phyloP scores from a whole-genome alignment of 1,140 invertebrate genomes.

The Papilio machaon region DNA sequence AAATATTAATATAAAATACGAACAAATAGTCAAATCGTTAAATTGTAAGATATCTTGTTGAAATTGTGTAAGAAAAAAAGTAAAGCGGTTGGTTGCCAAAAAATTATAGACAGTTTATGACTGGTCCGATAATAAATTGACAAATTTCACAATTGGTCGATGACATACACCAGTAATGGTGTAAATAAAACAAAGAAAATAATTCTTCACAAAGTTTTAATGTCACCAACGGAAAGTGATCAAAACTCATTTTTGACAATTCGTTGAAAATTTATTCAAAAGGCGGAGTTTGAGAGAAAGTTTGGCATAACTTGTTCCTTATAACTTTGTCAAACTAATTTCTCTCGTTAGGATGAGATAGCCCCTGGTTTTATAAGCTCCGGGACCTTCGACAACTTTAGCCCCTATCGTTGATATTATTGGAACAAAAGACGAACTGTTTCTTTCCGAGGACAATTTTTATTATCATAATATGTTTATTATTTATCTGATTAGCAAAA shows the following conservation, averaged over 20 bases:
- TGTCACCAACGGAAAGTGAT: constrained; percentile 64
- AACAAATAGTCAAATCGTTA: too few species aligned
- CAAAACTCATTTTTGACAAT: constrained; percentile 67
- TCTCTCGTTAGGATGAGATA: constrained; percentile 60
- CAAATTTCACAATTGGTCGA: neutral
- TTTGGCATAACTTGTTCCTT: constrained; percentile 65
- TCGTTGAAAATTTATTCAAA: constrained; percentile 72
- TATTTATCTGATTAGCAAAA: neutral
- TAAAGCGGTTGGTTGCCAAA: too few species aligned
- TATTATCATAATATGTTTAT: too few species aligned
- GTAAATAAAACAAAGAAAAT: constrained; percentile 44
- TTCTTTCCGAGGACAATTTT: neutral
- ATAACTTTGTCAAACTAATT: constrained; percentile 64
- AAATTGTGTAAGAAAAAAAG: too few species aligned
- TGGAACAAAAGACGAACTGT: constrained; percentile 31
- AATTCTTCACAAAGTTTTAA: constrained; percentile 53
- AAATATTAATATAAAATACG: neutral
- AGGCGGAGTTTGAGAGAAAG: constrained; percentile 60
- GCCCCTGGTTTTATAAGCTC: constrained; percentile 49
- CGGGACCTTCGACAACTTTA: constrained; percentile 13
- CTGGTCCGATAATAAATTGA: neutral
- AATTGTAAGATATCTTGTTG: too few species aligned
- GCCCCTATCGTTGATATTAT: constrained; percentile 42
- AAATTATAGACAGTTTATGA: too few species aligned
- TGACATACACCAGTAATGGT: neutral